Evolutionary conservation across 2,113 vertebrate genomes (phyloP), one percentile per base, ranked within the genome.

Genomic region (Brachyistius frenatus): DNA sequence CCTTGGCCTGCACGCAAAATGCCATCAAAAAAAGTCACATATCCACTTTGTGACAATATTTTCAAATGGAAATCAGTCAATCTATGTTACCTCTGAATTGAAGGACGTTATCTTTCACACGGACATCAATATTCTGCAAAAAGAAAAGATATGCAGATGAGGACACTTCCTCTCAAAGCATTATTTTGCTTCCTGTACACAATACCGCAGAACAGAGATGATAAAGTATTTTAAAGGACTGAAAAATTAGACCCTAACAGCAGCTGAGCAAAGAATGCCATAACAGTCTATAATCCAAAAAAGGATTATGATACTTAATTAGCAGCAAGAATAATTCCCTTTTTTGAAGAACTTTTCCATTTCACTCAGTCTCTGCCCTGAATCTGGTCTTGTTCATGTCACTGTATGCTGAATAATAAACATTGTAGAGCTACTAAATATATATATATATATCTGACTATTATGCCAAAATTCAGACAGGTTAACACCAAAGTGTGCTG

Each of bases 61-160:
- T 23, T 44, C 2, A 14, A 58, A 76, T 35, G 11, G 11, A 73
- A 72, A 69, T 64, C 3, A 16, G 31, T 35, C 60, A 52, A 52
- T 33, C 3, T 13, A 50, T 63, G 81, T 86, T 73, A 98, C 98
- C 98, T 95, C 85, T 95, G 85, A 99, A 99, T 47, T 91, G 92
- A 31, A 99, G 96, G 50, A 95, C 88, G 33, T 97, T 97, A 44
- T 97, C 96, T 7, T 93, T 89, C 53, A 98, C 93, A 64, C 85
- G 73, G 86, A 97, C 91, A 8, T 94, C 92, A 36, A 97, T 95
- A 84, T 95, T 95, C 98, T 99, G 94, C 66, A 67, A 84, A 74
- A 77, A 65, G 35, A 63, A 1, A 23, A 68, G 5, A 74, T 2
- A 54, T 0, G 13, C 62, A 76, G 16, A 61, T 60, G 7, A 78